Evolutionary conservation across 2,888 invertebrate genomes (phyloP).

Genomic region (Cotesia congregata): DNA sequence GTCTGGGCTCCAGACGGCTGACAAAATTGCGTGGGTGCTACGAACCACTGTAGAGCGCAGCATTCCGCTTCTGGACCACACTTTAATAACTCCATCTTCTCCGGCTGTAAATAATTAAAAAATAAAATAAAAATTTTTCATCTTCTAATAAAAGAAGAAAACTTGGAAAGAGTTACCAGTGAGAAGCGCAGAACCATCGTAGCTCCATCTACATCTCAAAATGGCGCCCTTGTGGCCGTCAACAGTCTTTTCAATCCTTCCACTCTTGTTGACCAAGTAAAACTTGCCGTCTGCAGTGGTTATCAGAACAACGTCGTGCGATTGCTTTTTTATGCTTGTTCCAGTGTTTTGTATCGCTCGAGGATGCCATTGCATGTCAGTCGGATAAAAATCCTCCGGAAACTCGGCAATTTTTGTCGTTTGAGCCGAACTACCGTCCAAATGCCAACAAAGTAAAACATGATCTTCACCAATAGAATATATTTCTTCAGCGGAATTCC

Average conservation of each 20-base stretch:
- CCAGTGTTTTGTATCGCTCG: conserved; percentile 72
- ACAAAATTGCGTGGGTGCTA: conserved; percentile 85
- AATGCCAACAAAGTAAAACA: conserved; percentile 89
- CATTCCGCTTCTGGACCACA: conserved; percentile 97
- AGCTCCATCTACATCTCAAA: conserved; percentile 91
- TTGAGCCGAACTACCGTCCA: conserved; percentile 79
- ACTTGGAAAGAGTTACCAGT: conserved; percentile 72
- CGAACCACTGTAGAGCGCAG: conserved; percentile 91
- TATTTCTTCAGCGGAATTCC: conserved; percentile 95
- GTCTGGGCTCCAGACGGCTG: conserved; percentile 86
- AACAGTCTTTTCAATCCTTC: conserved; percentile 92
- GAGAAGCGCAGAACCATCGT: conserved; percentile 93
- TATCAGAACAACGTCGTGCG: conserved; percentile 86
- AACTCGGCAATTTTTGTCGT: conserved; percentile 84
- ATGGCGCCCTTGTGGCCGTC: conserved; percentile 95
- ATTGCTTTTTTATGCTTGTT: conserved; percentile 72
- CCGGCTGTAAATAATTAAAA: conserved; percentile 77
- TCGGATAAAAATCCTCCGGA: conserved; percentile 87
- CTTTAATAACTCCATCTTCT: conserved; percentile 96
- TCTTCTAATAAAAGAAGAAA: no score
- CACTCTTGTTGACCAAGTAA: conserved; percentile 89
- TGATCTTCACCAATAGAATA: conserved; percentile 96
- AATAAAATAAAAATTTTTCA: conserved; percentile 5
- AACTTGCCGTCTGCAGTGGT: conserved; percentile 91
- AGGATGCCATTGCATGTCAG: conserved; percentile 91